phyloP scores from a whole-genome alignment of 1,140 invertebrate genomes.

The Diabrotica virgifera region DNA sequence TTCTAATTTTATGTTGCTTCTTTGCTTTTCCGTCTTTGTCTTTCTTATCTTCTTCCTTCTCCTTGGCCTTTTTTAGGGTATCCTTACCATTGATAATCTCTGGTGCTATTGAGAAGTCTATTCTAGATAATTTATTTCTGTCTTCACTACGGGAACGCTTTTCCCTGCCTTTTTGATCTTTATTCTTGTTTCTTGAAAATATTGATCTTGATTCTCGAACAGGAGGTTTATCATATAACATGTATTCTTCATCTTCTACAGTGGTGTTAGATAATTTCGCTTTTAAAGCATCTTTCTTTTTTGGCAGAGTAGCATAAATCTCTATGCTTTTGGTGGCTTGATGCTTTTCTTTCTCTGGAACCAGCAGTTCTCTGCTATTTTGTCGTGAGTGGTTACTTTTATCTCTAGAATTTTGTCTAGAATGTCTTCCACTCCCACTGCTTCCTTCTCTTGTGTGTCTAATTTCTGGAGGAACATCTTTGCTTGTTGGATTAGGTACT shows the following conservation, averaged over 20 bases:
- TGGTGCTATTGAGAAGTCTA: slow-evolving; percentile 63
- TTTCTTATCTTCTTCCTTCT: slow-evolving; percentile 62
- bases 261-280: slow-evolving; percentile 59
- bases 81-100: slow-evolving; percentile 54
- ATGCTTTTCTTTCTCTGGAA: slow-evolving; percentile 49
- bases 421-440: slow-evolving; percentile 61
- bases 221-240: slow-evolving; percentile 59
- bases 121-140: slow-evolving; percentile 65
- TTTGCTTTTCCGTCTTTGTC: slow-evolving; percentile 71
- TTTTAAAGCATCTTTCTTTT: slow-evolving; percentile 72
- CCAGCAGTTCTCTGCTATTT: slow-evolving; percentile 60
- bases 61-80: slow-evolving; percentile 56
- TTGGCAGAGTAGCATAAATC: slow-evolving; percentile 88
- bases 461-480: slow-evolving; percentile 60
- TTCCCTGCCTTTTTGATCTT: slow-evolving; percentile 62
- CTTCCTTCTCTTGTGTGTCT: slow-evolving; percentile 76
- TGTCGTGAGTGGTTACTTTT: slow-evolving; percentile 62
- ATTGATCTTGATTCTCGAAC: slow-evolving; percentile 62
- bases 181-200: slow-evolving; percentile 67
- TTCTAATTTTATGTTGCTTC: slow-evolving; percentile 86
- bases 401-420: slow-evolving; percentile 64
- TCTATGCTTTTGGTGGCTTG: slow-evolving; percentile 73
- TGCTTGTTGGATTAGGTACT: slow-evolving; percentile 55
- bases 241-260: slow-evolving; percentile 68
- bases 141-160: slow-evolving; percentile 81